Evolutionary conservation across 1,140 invertebrate species (phyloP), one percentile per base, ranked within the genome.

Genomic region (Polypedilum vanderplanki): DNA sequence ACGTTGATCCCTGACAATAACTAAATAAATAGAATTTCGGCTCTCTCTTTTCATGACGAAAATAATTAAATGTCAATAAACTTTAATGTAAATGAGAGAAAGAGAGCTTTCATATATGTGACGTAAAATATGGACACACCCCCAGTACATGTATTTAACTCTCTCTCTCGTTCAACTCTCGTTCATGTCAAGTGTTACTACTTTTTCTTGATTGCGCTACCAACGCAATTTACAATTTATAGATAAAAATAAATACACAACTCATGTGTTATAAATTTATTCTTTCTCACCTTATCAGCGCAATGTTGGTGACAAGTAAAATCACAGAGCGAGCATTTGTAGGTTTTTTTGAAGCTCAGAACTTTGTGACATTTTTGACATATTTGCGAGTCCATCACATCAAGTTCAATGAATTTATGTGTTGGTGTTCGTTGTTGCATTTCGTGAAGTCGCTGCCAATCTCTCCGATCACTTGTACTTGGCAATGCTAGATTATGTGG

Each of bases 261-360:
- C 46, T 57, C 46, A 15, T 57, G 8, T 46, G 8, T 9, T 46
- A 46, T 46, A 33, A 33, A 33, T 46, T 46, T 46, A 46, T 46
- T 46, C 8, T 46, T 15, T 12, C 65, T 70, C 65, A 70, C 65
- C 65, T 70, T 70, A 20, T 70, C 65, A 22, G 20, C 65, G 18
- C 65, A 70, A 70, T 70, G 65, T 12, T 70, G 65, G 18, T 70
- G 65, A 70, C 65, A 70, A 22, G 65, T 70, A 18, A 70, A 70
- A 20, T 70, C 65, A 70, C 65, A 70, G 3, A 70, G 5, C 4
- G 65, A 70, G 18, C 65, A 70, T 70, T 70, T 70, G 17, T 18
- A 70, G 17, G 65, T 70, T 18, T 70, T 70, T 18, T 18, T 70
- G 20, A 70, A 70, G 65, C 65, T 70, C 5, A 70, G 20, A 2